Evolutionary conservation across 2,113 vertebrate species (phyloP), one percentile per base, ranked within the genome.

Genomic region (Podocnemis expansa): DNA sequence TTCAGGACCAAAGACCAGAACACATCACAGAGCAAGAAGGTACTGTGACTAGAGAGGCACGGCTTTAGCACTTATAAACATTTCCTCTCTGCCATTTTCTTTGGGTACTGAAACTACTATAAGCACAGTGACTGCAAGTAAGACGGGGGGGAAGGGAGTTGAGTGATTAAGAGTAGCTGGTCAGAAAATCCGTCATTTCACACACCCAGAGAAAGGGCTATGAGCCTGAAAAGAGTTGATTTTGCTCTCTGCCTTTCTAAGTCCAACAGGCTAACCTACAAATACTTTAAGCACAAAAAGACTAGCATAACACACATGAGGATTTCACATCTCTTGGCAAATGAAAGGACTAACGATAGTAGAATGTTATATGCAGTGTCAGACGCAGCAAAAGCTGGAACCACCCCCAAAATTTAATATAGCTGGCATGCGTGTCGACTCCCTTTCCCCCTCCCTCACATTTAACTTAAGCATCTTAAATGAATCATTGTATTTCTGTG

Each of bases 221-320:
- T 56, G 82, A 22, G 58, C 67, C 34, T 93, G 29, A 96, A 96
- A n/a, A n/a, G n/a, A 91, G 81, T 87, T 80, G 83, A 94, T 90
- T 84, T 89, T 45, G 63, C 51, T 76, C 75, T 78, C 60, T 82
- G 87, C 85, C 34, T 89, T 93, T 89, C 96, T 84, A 85, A 95
- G 85, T 75, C 54, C 34, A 89, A 80, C 63, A 29, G 82, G 12
- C 0, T 60, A 70, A 92, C 0, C 27, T 60, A 78, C 82, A 85
- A 84, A 86, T 91, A 67, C 94, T 78, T 87, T 13, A 54, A 84
- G 90, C 89, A 82, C 27, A 10, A 47, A 93, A 87, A 85, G 87
- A 89, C 51, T 81, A 60, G 82, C 86, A 88, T 83, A 43, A 80
- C 5, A 34, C 1, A 88, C 43, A 47, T 51, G 96, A 91, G 73